Base-by-base conservation (phyloP, 2,113 vertebrate species). In the Capreolus pygargus region DNA sequence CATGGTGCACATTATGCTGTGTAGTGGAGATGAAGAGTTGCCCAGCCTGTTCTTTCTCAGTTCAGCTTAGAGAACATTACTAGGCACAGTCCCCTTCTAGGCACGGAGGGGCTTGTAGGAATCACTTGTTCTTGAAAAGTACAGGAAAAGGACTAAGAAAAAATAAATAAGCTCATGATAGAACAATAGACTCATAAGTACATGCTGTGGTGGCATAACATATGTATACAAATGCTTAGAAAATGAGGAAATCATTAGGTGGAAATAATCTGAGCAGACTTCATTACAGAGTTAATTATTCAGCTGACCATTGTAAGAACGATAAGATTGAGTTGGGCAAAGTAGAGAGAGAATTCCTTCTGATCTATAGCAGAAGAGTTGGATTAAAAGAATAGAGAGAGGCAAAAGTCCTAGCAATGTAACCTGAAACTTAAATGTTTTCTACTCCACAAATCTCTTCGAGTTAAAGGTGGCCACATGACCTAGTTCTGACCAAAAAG, bases 191-290 rank as follows among this genome's bases (percentile, higher is more conserved):
- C 16, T 50, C 8, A 36, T 10, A 55, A 83, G 45, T 14, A n/a
- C 5, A 10, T 15, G 17, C 81, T 28, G 10, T 3, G 1, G 47
- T n/a, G 23, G 25, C 45, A 25, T 61, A 60, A 89, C 67, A 55
- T 3, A 11, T 74, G 47, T 11, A 28, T 27, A 8, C 3, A 55
- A 36, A 87, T 60, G 17, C 25, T 82, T 81, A 84, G 57, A 57
- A 91, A 88, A 96, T 27, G 52, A 97, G 50, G 47, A 52, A 39
- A n/a, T 50, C 36, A 9, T 50, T 83, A 74, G 5, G 17, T 61
- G 50, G 33, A 91, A 52, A 89, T 27, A 84, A 89, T 79, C 55
- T 11, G 43, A 86, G 86, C 79, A 67, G 79, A 95, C 47, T 87
- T 87, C 47, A 78, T 90, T 28, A 86, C 2, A 1, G 3, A 47